Evolutionary conservation across 2,113 vertebrate genomes (phyloP).

Genomic region (Grammomys dolichurus): DNA sequence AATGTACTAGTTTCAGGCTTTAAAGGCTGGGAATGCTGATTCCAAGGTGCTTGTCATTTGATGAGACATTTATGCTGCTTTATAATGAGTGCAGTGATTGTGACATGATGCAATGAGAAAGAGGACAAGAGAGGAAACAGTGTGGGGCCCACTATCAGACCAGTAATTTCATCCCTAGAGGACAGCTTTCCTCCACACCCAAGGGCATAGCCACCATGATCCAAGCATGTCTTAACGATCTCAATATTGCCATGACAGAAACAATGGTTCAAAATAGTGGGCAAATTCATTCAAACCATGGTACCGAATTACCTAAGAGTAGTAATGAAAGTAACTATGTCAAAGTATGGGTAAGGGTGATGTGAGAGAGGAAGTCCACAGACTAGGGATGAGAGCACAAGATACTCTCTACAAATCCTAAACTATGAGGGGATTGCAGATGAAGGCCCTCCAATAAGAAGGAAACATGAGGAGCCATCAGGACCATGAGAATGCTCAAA

Average conservation of each 20-base stretch:
- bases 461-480: not conserved
- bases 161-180: not conserved
- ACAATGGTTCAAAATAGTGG: not conserved
- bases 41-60: not conserved
- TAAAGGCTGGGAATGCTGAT: not conserved
- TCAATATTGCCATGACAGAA: not conserved
- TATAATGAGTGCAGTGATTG: not conserved
- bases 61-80: not conserved
- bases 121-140: not conserved
- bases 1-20: not conserved
- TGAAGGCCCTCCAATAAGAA: not conserved
- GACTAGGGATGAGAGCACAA: not conserved
- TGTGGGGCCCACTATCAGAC: too few species aligned
- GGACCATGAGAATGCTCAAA: not conserved
- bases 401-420: not conserved
- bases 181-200: too few species aligned
- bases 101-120: not conserved
- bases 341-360: not conserved
- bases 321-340: not conserved
- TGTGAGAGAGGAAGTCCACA: too few species aligned
- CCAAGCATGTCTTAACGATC: not conserved
- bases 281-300: not conserved
- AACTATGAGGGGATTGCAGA: not conserved
- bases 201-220: too few species aligned
- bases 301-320: not conserved